Evolutionary conservation across 2,113 vertebrate genomes (phyloP), one percentile per base, ranked within the genome.

Genomic region (Neomonachus schauinslandi): DNA sequence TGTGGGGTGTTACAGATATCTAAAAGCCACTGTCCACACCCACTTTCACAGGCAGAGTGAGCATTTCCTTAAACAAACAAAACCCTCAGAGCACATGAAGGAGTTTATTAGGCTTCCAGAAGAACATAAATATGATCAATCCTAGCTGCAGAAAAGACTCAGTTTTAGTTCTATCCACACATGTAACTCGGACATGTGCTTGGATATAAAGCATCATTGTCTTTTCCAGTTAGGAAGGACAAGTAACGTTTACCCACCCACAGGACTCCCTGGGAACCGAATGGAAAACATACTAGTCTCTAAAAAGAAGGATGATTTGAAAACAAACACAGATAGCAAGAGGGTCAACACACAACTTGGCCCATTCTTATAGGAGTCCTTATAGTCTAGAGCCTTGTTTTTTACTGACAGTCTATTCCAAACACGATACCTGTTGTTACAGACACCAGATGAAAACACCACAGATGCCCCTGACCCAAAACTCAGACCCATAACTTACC

Each of bases 131-230:
- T n/a, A 63, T 19, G 55, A 67, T 42, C 51, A 36, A 51, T 39
- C 33, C 24, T 2, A 49, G 33, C 80, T 36, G 8, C 42, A 85
- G 97, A 69, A 93, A 98, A 97, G 74, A 98, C 97, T 98, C 96
- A 97, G 94, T 91, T 69, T 76, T 53, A 61, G 4, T 87, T 93
- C 14, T 11, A 4, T 76, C 95, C 88, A 97, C 93, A 98, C 88
- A 94, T 18, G 88, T 2, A 95, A 61, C 13, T 97, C 84, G 83
- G 94, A 97, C 84, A 98, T 36, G 95, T 61, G 39, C 91, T 98
- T 98, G 65, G 46, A 98, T 97, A 21, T 24, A 81, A 95, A 3
- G 0, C 92, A 96, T 98, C 96, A 98, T 4, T 5, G 86, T 97
- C 97, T 96, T 59, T 94, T 93, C 65, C 1, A 1, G 82, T 65